phyloP scores from a whole-genome alignment of 2,113 vertebrate genomes.

The Procavia capensis region DNA sequence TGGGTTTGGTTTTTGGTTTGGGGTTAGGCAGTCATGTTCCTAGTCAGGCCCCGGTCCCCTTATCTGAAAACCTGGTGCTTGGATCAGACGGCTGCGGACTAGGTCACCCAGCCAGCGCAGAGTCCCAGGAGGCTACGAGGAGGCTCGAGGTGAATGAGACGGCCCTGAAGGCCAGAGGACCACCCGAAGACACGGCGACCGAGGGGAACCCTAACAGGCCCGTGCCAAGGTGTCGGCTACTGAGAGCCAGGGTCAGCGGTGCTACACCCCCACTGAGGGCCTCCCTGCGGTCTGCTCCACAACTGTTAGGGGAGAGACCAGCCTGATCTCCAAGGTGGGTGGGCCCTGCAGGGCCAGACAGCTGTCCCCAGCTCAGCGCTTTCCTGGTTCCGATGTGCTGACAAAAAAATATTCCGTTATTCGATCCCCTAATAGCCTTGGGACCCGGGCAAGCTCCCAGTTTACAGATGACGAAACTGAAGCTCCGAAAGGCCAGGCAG shows the following conservation, averaged over 20 bases:
- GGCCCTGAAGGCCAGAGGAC: neutral
- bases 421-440: neutral
- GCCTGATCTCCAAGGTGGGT: neutral
- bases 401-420: neutral
- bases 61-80: neutral
- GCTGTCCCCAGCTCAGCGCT: neutral
- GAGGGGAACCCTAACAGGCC: rapidly evolving
- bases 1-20: too few species aligned
- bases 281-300: too few species aligned
- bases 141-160: neutral
- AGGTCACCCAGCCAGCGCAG: neutral
- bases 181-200: rapidly evolving
- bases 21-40: neutral
- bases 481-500: neutral
- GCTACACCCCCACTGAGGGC: rapidly evolving
- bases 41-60: neutral
- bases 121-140: neutral
- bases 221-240: neutral
- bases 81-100: neutral
- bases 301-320: neutral
- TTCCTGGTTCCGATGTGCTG: neutral
- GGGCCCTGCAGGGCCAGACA: neutral
- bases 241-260: too few species aligned
- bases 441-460: neutral
- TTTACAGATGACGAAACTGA: conserved; percentile 17